These are phyloP conservation scores for Gila robusta DNA, from an alignment of 2,797 vertebrate genomes.

Conservation along the genomic window DNA sequence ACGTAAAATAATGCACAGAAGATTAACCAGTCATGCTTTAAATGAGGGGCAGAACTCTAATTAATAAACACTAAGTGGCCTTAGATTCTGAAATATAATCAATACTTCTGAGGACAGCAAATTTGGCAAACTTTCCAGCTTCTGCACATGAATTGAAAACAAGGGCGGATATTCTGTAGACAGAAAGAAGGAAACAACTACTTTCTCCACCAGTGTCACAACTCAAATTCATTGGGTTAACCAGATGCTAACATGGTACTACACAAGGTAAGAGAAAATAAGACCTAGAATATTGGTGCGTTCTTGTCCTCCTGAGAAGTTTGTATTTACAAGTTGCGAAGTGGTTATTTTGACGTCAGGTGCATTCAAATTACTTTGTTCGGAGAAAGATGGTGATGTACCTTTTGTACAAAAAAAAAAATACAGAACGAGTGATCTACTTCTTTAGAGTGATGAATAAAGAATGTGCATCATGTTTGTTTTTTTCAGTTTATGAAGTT, in stretches of 20 bases:
- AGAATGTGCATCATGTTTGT: background rate
- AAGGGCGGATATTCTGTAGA: background rate
- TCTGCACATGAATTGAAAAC: constrained; percentile 13
- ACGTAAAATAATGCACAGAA: constrained; percentile 17
- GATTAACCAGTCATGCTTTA: constrained; percentile 39
- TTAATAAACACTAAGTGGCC: constrained; percentile 30
- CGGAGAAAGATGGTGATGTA: background rate
- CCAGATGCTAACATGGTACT: background rate
- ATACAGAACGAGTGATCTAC: background rate
- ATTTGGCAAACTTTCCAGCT: constrained; percentile 4
- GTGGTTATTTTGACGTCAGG: background rate
- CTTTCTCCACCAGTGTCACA: background rate
- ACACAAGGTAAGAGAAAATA: background rate
- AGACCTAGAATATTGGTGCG: background rate
- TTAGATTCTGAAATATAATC: constrained; percentile 29
- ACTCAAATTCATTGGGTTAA: background rate
- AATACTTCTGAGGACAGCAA: constrained; percentile 32
- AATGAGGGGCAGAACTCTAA: constrained; percentile 33
- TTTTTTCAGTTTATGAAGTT: too few relatives aligned
- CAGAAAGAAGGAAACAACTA: background rate
- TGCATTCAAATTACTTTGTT: background rate
- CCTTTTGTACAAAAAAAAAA: background rate
- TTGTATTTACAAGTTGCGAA: background rate
- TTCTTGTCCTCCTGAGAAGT: background rate
- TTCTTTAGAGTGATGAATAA: background rate